Base-by-base conservation (phyloP, 2,888 invertebrate species). In the Octodonta nipae region DNA sequence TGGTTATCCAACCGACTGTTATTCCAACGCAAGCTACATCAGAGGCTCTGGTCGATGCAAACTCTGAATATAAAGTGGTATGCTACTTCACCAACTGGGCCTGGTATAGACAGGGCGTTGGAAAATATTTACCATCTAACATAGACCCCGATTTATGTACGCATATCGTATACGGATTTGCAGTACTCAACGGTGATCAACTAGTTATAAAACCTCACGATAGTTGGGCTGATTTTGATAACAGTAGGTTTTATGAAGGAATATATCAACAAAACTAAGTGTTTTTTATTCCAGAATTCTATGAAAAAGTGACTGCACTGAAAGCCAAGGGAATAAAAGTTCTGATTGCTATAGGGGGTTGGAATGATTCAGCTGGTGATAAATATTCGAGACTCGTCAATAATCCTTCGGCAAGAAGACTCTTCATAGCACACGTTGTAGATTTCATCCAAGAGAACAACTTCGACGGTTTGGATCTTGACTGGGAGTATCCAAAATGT, bases 51-150 rank as follows among this genome's bases (percentile, higher is more conserved):
- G 51, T 55, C 4, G 51, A 58, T 35, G 36, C 38, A 7, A 44
- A 45, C 33, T 54, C 55, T 4, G 49, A 51, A 26, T 86, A 70
- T 50, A 88, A 86, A 65, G 77, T 88, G 3, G 78, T 89, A 3
- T 89, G 89, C 51, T 89, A 89, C 54, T 89, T 87, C 56, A 88
- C 88, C 0, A 89, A 89, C 54, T 91, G 89, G 89, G 86, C 89
- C 14, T 89, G 87, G 86, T 89, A 89, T 60, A 75, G 87, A 43
- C 84, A 83, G 49, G 79, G 78, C 1, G 68, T 73, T 35, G 87
- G 85, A 12, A 85, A 84, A 59, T 88, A 73, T 52, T 59, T 83
- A 10, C 88, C 88, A 0, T 76, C 74, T 38, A 77, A 89, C 51
- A 84, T 91, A 28, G 83, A 89, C 52, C 70, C 82, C 1, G 73